A percentile compares a stretch with the other conserved stretches of the same genome.
These are phyloP conservation scores for Papilio demoleus DNA, from an alignment of 2,888 invertebrate species.

Conservation along the genomic window DNA sequence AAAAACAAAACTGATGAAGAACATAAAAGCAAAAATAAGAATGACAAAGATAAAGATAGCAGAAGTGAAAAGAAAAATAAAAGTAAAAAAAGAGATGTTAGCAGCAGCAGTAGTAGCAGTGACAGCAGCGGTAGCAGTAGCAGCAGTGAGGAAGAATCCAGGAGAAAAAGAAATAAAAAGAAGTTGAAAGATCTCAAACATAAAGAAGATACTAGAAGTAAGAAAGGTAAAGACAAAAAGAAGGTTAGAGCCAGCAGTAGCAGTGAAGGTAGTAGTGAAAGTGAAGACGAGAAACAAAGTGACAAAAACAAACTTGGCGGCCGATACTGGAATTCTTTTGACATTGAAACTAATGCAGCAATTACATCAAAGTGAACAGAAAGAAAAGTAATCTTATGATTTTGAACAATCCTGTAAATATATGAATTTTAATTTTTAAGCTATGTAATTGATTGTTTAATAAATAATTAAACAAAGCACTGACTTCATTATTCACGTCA, in stretches of 20 bases:
- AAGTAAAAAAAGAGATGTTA: slow-evolving; percentile 37
- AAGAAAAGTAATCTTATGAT: slow-evolving; percentile 14
- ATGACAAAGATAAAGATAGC: not conserved
- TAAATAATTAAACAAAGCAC: slow-evolving; percentile 20
- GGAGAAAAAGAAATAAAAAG: slow-evolving; percentile 21
- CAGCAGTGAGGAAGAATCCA: slow-evolving; percentile 34
- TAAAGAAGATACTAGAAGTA: slow-evolving; percentile 11
- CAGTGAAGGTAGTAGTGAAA: slow-evolving; percentile 39
- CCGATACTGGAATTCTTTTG: slow-evolving; percentile 55
- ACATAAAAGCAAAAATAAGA: slow-evolving; percentile 42
- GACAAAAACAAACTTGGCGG: slow-evolving; percentile 42
- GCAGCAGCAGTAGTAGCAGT: slow-evolving; percentile 37
- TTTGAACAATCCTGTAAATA: slow-evolving; percentile 32
- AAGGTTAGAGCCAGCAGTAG: slow-evolving; percentile 40
- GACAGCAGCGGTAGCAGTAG: slow-evolving; percentile 22
- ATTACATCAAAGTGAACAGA: not conserved
- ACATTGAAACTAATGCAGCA: slow-evolving; percentile 49
- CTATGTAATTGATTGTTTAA: not conserved
- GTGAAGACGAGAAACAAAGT: slow-evolving; percentile 23
- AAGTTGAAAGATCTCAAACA: slow-evolving; percentile 30
- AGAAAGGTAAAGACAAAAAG: slow-evolving; percentile 10
- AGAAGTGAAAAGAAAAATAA: slow-evolving; percentile 35
- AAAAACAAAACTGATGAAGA: slow-evolving; percentile 38
- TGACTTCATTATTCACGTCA: not conserved
- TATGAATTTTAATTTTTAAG: slow-evolving; percentile 4